Evolutionary conservation across 2,888 invertebrate species (phyloP).

Genomic region (Clivina fossor): DNA sequence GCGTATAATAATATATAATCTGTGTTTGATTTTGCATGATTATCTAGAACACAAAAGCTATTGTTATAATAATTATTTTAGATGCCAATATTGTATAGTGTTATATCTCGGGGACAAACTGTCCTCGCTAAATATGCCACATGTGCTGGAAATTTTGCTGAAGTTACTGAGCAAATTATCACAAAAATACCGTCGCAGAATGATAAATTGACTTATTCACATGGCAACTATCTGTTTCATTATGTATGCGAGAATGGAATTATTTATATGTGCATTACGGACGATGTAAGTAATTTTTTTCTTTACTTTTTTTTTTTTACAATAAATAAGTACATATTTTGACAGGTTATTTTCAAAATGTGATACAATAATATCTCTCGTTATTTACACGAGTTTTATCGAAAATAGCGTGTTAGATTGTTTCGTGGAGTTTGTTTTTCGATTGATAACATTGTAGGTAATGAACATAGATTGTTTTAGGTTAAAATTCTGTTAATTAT

Average conservation of each 20-base stretch:
- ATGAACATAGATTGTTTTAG: too few relatives aligned
- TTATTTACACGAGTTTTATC: too few relatives aligned
- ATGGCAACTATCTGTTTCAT: slow-evolving; percentile 91
- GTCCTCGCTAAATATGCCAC: slow-evolving; percentile 89
- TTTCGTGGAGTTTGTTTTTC: too few relatives aligned
- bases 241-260: slow-evolving; percentile 85
- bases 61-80: slow-evolving; percentile 30
- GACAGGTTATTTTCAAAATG: slow-evolving; percentile 12
- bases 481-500: too few relatives aligned
- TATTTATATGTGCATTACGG: slow-evolving; percentile 92
- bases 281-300: slow-evolving; percentile 78
- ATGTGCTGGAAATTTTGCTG: slow-evolving; percentile 91
- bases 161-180: slow-evolving; percentile 90
- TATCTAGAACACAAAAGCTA: not conserved
- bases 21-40: too few relatives aligned
- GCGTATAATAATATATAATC: too few relatives aligned
- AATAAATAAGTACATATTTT: not conserved
- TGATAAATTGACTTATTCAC: slow-evolving; percentile 89
- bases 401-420: too few relatives aligned
- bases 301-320: not conserved
- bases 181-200: slow-evolving; percentile 85
- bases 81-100: slow-evolving; percentile 92
- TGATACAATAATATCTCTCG: too few relatives aligned
- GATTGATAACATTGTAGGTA: too few relatives aligned
- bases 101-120: slow-evolving; percentile 82